These are phyloP conservation scores for Lagopus muta DNA, from an alignment of 2,113 vertebrate genomes.

Conservation along the genomic window DNA sequence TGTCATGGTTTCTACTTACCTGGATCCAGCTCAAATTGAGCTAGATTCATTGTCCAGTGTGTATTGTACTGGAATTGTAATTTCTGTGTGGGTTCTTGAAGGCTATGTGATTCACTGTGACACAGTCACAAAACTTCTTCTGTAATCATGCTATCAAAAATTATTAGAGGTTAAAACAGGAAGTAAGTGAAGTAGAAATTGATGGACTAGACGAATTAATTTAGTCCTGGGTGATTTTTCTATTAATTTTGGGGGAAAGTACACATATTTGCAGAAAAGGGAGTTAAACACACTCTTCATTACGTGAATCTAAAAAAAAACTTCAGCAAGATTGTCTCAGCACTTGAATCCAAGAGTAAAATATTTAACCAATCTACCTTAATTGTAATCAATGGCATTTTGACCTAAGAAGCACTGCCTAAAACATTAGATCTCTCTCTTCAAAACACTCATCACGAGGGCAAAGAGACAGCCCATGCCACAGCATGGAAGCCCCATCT, in stretches of 20 bases:
- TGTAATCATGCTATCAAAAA: neutral
- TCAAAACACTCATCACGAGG: neutral
- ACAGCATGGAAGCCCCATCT: fast-evolving
- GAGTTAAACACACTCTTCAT: neutral
- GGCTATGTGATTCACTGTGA: neutral
- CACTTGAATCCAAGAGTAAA: neutral
- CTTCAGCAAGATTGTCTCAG: neutral
- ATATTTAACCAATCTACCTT: neutral
- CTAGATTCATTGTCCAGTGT: fast-evolving
- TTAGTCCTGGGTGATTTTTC: neutral
- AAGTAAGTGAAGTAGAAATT: neutral
- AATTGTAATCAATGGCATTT: neutral
- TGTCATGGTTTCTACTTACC: neutral
- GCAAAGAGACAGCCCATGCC: neutral
- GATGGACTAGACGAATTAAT: neutral
- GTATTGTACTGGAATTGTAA: neutral
- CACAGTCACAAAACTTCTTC: neutral
- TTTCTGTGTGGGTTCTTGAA: neutral
- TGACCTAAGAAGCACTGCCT: neutral
- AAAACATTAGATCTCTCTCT: neutral
- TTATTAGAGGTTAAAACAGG: neutral
- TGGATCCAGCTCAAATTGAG: neutral
- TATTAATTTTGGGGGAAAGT: neutral
- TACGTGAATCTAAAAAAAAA: neutral
- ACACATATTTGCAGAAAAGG: neutral